Percentiles rank a stretch among this genome's conserved stretches.
Evolutionary conservation across 2,113 vertebrate genomes (phyloP).

Genomic region (Bucco capensis): DNA sequence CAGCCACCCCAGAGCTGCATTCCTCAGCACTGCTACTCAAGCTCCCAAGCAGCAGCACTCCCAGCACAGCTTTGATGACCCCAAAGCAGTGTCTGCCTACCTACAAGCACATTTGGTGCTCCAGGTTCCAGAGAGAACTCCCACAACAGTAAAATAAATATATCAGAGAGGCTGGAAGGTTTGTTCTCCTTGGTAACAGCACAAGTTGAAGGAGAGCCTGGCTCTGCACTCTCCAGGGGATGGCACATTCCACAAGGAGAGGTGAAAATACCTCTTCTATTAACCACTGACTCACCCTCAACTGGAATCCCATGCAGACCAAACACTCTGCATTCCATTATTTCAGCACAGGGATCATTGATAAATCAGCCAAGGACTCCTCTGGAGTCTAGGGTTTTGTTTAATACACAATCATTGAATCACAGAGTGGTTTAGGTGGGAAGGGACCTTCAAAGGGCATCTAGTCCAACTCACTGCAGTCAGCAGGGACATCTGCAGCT

Average conservation of each 20-base stretch:
- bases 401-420: background rate
- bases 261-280: background rate
- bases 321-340: rapidly evolving
- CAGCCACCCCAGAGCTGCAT: background rate
- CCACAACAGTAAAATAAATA: background rate
- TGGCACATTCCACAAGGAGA: background rate
- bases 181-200: background rate
- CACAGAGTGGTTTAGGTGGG: background rate
- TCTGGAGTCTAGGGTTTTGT: background rate
- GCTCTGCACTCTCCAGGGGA: background rate
- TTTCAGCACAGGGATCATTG: rapidly evolving
- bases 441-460: background rate
- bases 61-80: background rate
- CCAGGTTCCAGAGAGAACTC: background rate
- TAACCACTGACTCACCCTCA: background rate
- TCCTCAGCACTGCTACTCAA: background rate
- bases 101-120: background rate
- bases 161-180: background rate
- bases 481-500: no score
- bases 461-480: no score
- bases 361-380: background rate
- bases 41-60: background rate
- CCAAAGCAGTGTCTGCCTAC: background rate
- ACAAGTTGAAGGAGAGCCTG: background rate
- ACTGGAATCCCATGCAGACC: background rate